phyloP scores from a whole-genome alignment of 64 coral and sea anemone species.

The Montipora capricornis region DNA sequence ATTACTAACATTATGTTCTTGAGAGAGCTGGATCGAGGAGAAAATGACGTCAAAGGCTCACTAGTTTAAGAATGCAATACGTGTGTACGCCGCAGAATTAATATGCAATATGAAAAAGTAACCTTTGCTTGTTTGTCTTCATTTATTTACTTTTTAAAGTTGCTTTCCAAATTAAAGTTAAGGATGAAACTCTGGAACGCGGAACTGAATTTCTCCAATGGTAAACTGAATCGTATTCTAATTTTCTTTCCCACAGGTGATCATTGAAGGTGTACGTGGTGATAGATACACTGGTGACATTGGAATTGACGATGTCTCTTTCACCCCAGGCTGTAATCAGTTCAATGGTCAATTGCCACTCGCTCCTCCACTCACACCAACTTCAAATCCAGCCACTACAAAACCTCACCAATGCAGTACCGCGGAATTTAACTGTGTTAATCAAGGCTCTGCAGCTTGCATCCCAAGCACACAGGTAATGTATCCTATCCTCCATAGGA shows the following conservation, averaged over 20 bases:
- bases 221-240: not conserved
- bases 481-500: too few species aligned
- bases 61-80: too few species aligned
- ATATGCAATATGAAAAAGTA: too few species aligned
- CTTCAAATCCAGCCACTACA: slow-evolving; percentile 60
- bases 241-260: slow-evolving; percentile 34
- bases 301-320: slow-evolving; percentile 91
- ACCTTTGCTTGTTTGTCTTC: too few species aligned
- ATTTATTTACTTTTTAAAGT: too few species aligned
- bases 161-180: too few species aligned
- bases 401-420: slow-evolving; percentile 66
- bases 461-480: slow-evolving; percentile 86
- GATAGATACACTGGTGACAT: slow-evolving; percentile 90
- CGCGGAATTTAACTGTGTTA: slow-evolving; percentile 93
- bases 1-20: too few species aligned
- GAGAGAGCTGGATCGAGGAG: too few species aligned
- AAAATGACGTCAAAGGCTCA: too few species aligned
- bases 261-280: slow-evolving; percentile 84
- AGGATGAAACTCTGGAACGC: too few species aligned
- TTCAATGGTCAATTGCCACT: not conserved
- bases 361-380: slow-evolving; percentile 20
- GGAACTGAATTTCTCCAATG: too few species aligned
- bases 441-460: slow-evolving; percentile 77
- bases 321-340: slow-evolving; percentile 52
- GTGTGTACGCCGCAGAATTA: too few species aligned